Base-by-base conservation (phyloP, 1,140 invertebrate genomes). In the Mycetomoellerius zeteki region DNA sequence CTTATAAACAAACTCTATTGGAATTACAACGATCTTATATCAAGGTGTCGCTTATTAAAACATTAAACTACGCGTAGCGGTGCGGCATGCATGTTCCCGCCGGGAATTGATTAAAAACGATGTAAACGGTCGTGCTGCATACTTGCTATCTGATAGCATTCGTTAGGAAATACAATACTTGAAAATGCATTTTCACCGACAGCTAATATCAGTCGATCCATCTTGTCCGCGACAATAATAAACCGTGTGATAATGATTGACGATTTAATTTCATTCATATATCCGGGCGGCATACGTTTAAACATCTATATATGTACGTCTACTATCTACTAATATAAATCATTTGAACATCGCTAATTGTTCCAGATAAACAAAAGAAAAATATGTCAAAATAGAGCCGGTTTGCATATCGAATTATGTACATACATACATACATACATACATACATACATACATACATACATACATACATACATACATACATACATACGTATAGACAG, bases 101-200 rank as follows among this genome's bases (percentile, higher is more conserved):
- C 60, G 43, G 16, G 76, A 86, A 90, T 89, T 89, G 86, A 89
- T 89, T 89, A 89, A 89, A 89, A 89, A 89, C 60, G 84, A 86
- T 89, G 73, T 89, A 89, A 86, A 58, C 47, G 56, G 50, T 30
- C 58, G 50, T 56, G 58, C 50, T 52, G 75, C 54, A 62, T 84
- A 73, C 69, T 84, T 84, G 43, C 80, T 43, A 75, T 84, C 67
- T 84, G 80, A 54, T 82, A 82, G 80, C 80, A 52, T 75, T 84
- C 54, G 80, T 84, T 84, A 84, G 37, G 37, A 73, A 73, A 84
- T 84, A 75, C 27, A 73, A 84, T 84, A 75, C 27, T 56, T 84
- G 69, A 24, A 73, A 84, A 84, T 69, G 14, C 69, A 60, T 84
- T 56, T 60, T 62, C 37, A 14, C 27, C 19, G 56, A 47, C 54